Conservation (phyloP, 2,888 invertebrate species). For the Abrostola triplasia region DNA sequence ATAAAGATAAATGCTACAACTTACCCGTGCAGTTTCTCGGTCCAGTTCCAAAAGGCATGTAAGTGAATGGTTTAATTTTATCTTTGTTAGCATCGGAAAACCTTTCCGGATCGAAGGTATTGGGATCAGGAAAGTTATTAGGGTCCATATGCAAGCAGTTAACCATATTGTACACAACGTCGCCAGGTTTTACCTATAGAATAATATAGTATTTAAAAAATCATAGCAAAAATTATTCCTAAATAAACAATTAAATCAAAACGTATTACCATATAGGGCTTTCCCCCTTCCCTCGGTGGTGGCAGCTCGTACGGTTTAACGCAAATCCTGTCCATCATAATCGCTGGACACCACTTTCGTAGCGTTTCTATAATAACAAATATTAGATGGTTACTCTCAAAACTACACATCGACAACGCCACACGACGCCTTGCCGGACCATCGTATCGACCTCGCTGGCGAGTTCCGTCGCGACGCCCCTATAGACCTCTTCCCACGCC, state of each 20-base stretch:
- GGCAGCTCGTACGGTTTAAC: slow-evolving; percentile 81
- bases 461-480: too few species aligned
- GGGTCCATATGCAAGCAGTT: slow-evolving; percentile 63
- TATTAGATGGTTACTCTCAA: too few species aligned
- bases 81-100: slow-evolving; percentile 80
- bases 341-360: slow-evolving; percentile 83
- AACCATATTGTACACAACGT: slow-evolving; percentile 44
- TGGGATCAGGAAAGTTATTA: slow-evolving; percentile 64
- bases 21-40: slow-evolving; percentile 87
- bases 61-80: slow-evolving; percentile 81
- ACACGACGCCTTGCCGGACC: too few species aligned
- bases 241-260: slow-evolving; percentile 17
- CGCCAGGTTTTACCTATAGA: slow-evolving; percentile 49
- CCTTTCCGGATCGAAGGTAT: slow-evolving; percentile 81
- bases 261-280: slow-evolving; percentile 64
- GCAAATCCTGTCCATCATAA: slow-evolving; percentile 84
- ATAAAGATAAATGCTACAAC: slow-evolving; percentile 29
- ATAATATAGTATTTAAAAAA: too few species aligned
- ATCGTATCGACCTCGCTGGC: too few species aligned
- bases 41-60: slow-evolving; percentile 86
- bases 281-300: slow-evolving; percentile 72
- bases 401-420: too few species aligned
- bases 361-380: slow-evolving; percentile 73
- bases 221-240: neutral
- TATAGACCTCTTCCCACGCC: too few species aligned